Conservation (phyloP, 2,888 invertebrate genomes). For the Phymatocera aterrima region DNA sequence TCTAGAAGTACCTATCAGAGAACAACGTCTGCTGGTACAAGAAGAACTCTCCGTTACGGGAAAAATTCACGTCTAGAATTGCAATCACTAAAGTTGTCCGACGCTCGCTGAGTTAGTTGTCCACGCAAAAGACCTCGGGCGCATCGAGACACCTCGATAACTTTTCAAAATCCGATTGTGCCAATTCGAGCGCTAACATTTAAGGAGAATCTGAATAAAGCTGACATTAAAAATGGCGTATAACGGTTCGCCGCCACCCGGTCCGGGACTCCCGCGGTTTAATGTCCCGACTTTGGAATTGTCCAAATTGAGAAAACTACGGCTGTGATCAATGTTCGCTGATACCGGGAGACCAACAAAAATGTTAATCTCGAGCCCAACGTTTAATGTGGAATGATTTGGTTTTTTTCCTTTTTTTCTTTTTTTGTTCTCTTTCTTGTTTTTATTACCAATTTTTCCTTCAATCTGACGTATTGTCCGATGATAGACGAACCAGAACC, state of each 20-base stretch:
- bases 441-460: too few relatives aligned
- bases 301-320: conserved; percentile 34
- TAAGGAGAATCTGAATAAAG: conserved; percentile 28
- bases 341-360: conserved; percentile 12
- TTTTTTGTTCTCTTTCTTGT: too few relatives aligned
- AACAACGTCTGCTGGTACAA: too few relatives aligned
- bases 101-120: neutral
- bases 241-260: neutral
- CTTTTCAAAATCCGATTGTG: conserved; percentile 36
- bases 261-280: conserved; percentile 12
- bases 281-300: conserved; percentile 28
- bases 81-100: conserved; percentile 17
- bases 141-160: conserved; percentile 8
- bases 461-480: neutral
- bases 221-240: conserved; percentile 34
- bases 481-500: neutral
- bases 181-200: conserved; percentile 20
- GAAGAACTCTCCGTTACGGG: neutral
- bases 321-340: conserved; percentile 28
- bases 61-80: conserved; percentile 23
- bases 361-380: conserved; percentile 35
- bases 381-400: too few relatives aligned
- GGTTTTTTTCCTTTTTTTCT: neutral
- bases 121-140: conserved; percentile 7
- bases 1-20: too few relatives aligned